Conservation (phyloP, 2,888 invertebrate species). For the Apotomis betuletana region DNA sequence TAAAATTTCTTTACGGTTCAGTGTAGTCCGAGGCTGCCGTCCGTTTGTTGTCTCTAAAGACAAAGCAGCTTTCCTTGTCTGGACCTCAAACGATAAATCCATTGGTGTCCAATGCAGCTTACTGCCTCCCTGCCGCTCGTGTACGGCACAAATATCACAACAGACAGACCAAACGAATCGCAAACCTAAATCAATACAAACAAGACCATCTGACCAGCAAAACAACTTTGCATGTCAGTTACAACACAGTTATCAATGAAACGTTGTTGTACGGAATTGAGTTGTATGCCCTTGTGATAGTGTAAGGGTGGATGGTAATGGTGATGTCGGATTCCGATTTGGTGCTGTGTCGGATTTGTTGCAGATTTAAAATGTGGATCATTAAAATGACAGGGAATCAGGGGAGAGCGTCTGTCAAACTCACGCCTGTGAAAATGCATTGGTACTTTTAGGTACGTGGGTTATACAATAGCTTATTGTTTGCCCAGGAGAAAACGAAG, state of each 20-base stretch:
- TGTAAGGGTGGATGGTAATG: background rate
- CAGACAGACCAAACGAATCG: conserved; percentile 30
- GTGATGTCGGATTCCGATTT: conserved; percentile 33
- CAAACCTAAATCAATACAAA: conserved; percentile 27
- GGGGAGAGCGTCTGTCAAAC: background rate
- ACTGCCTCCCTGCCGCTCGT: conserved; percentile 45
- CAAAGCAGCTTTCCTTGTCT: conserved; percentile 74
- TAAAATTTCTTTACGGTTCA: conserved; percentile 50
- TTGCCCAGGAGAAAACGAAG: too few species aligned
- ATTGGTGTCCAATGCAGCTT: conserved; percentile 75
- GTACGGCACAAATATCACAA: conserved; percentile 32
- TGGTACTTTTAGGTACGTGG: background rate
- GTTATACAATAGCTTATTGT: background rate
- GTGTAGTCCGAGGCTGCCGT: conserved; percentile 48
- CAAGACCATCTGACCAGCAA: conserved; percentile 38
- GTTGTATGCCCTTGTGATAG: conserved; percentile 34
- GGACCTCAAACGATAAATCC: conserved; percentile 75
- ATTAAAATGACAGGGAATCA: conserved; percentile 37
- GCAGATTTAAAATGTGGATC: conserved; percentile 48
- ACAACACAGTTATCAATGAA: conserved; percentile 45
- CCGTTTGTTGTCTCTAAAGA: conserved; percentile 70
- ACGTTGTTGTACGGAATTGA: conserved; percentile 42
- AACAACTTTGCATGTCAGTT: conserved; percentile 44
- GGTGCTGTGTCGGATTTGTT: conserved; percentile 50
- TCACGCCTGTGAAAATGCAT: conserved; percentile 4